Percentiles rank a stretch among this genome's conserved stretches.
Conservation (phyloP, 2,888 invertebrate species). For the Octonoba sinensis region DNA sequence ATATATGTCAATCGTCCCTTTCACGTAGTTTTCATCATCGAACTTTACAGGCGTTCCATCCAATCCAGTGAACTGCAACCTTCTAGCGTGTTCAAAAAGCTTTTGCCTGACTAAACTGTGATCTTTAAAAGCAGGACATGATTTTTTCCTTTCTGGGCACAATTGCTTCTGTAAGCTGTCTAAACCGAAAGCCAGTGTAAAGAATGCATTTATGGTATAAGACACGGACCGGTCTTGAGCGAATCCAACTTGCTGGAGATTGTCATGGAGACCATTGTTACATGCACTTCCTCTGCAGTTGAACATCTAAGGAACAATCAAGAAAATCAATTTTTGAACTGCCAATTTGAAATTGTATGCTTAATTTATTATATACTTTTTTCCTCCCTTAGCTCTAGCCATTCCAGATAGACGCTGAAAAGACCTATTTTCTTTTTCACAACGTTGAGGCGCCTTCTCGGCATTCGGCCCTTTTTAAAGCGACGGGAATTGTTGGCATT, state of each 20-base stretch:
- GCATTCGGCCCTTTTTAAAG: too few relatives aligned
- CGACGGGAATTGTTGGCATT: too few relatives aligned
- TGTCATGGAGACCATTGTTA: constrained; percentile 25
- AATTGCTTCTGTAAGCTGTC: constrained; percentile 68
- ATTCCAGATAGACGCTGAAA: too few relatives aligned
- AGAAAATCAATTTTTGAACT: background rate
- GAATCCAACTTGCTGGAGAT: constrained; percentile 38
- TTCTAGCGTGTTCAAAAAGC: constrained; percentile 31
- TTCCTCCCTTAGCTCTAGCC: too few relatives aligned
- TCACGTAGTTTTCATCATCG: constrained; percentile 29
- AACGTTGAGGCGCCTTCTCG: too few relatives aligned
- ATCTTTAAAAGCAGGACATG: constrained; percentile 44
- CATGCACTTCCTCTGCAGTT: constrained; percentile 69
- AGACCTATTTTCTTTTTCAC: too few relatives aligned
- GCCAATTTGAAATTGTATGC: background rate
- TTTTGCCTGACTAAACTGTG: constrained; percentile 25
- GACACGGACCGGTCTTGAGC: constrained; percentile 68
- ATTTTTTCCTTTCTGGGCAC: constrained; percentile 53
- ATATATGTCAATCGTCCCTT: constrained; percentile 33
- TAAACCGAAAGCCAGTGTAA: constrained; percentile 70
- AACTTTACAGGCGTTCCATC: constrained; percentile 41
- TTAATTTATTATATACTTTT: too few relatives aligned
- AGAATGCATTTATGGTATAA: constrained; percentile 71
- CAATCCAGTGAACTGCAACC: constrained; percentile 32
- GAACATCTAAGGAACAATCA: constrained; percentile 66